Evolutionary conservation across 2,113 vertebrate species (phyloP).

Genomic region (Cygnus buccinator): DNA sequence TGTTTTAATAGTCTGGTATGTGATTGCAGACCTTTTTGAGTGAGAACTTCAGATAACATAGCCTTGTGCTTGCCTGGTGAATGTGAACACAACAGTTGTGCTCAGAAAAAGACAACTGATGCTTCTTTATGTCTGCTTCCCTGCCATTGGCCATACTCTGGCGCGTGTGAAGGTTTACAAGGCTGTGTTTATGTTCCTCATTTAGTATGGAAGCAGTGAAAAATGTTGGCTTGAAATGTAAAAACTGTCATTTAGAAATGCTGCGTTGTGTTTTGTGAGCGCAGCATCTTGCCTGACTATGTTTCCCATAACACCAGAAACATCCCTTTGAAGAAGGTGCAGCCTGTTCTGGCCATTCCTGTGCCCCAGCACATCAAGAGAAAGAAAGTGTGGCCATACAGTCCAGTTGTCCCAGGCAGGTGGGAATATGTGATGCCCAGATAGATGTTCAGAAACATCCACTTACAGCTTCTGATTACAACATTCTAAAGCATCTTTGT

Average conservation of each 20-base stretch:
- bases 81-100: rapidly evolving
- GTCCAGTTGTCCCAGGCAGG: not conserved
- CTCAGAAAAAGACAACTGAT: not conserved
- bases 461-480: not conserved
- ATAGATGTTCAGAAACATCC: not conserved
- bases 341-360: not conserved
- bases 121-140: not conserved
- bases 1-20: not conserved
- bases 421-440: not conserved
- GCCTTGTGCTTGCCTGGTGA: not conserved
- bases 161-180: not conserved
- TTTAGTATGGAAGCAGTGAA: not conserved
- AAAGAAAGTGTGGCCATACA: not conserved
- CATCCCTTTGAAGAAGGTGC: not conserved
- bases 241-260: not conserved
- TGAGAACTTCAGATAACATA: not conserved
- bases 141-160: not conserved
- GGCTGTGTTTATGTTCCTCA: not conserved
- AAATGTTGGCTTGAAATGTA: not conserved
- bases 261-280: not conserved
- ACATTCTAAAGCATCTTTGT: not conserved
- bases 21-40: not conserved
- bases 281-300: not conserved
- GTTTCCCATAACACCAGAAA: not conserved
- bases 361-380: not conserved